phyloP scores from a whole-genome alignment of 2,888 invertebrate species.

The Drosophila multiciliata region DNA sequence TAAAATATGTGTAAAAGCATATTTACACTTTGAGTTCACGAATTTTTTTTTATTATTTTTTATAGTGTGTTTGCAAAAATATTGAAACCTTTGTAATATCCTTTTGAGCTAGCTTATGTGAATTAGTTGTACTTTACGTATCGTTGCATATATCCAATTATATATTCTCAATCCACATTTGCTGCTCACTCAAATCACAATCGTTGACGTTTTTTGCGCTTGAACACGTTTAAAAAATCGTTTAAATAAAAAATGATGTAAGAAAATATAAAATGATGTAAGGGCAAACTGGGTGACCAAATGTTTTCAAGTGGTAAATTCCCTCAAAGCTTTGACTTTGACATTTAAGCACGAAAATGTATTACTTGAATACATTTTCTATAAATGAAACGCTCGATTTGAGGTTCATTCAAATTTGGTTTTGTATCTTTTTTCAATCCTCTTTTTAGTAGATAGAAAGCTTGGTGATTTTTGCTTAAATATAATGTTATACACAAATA shows the following conservation, averaged over 20 bases:
- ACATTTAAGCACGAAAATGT: background rate
- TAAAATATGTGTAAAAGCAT: background rate
- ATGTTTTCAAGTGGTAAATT: constrained; percentile 40
- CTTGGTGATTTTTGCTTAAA: background rate
- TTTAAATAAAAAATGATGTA: constrained; percentile 27
- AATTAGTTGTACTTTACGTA: constrained; percentile 35
- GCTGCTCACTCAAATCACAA: constrained; percentile 52
- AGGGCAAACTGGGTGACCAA: constrained; percentile 28
- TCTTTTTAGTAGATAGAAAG: background rate
- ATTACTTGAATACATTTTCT: background rate
- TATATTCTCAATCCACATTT: constrained; percentile 20
- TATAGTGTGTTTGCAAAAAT: constrained; percentile 10
- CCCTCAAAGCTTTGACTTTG: constrained; percentile 23
- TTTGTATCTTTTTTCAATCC: background rate
- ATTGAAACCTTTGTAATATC: constrained; percentile 19
- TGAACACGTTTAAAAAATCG: constrained; percentile 55
- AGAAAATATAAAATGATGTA: constrained; percentile 13
- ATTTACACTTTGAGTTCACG: background rate
- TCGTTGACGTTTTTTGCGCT: constrained; percentile 65
- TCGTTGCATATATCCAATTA: constrained; percentile 32
- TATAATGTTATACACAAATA: background rate
- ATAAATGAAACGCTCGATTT: background rate
- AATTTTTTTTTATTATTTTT: background rate
- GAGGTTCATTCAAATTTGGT: background rate
- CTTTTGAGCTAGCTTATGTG: constrained; percentile 26